Percentiles rank a stretch among this genome's conserved stretches.
These are phyloP conservation scores for Drosophila neonasuta DNA, from an alignment of 2,888 invertebrate species.

Conservation along the genomic window DNA sequence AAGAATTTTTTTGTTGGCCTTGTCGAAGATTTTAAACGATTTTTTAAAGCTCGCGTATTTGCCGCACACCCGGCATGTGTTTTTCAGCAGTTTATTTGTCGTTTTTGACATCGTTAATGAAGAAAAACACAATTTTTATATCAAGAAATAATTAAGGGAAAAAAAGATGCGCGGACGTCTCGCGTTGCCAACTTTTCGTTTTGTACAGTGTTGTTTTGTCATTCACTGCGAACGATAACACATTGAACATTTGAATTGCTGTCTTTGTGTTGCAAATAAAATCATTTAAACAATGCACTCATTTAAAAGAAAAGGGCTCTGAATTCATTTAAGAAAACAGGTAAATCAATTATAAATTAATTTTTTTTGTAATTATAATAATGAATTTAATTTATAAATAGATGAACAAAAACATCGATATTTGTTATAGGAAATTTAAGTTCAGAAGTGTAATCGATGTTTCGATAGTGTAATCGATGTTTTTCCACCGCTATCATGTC, in stretches of 20 bases:
- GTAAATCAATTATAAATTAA: too few relatives aligned
- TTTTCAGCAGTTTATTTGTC: constrained; percentile 57
- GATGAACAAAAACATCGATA: background rate
- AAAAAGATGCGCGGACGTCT: constrained; percentile 51
- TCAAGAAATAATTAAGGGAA: constrained; percentile 28
- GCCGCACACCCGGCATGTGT: constrained; percentile 67
- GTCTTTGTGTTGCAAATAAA: background rate
- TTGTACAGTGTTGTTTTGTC: constrained; percentile 30
- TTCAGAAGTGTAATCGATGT: background rate
- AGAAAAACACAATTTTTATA: constrained; percentile 34
- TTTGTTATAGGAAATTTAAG: too few relatives aligned
- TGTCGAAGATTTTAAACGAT: constrained; percentile 62
- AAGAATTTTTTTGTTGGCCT: constrained; percentile 52
- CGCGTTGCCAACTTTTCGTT: constrained; percentile 47
- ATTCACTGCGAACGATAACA: constrained; percentile 34
- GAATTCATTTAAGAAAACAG: too few relatives aligned
- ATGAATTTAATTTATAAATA: too few relatives aligned
- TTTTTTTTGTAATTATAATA: too few relatives aligned
- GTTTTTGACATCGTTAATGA: constrained; percentile 54
- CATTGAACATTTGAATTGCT: background rate
- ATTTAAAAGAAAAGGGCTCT: too few relatives aligned
- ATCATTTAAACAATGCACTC: too few relatives aligned
- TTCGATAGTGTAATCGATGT: background rate
- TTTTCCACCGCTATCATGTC: constrained; percentile 3
- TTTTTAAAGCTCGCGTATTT: constrained; percentile 68